phyloP scores from a whole-genome alignment of 1,140 invertebrate species.

The Helicoverpa zea region DNA sequence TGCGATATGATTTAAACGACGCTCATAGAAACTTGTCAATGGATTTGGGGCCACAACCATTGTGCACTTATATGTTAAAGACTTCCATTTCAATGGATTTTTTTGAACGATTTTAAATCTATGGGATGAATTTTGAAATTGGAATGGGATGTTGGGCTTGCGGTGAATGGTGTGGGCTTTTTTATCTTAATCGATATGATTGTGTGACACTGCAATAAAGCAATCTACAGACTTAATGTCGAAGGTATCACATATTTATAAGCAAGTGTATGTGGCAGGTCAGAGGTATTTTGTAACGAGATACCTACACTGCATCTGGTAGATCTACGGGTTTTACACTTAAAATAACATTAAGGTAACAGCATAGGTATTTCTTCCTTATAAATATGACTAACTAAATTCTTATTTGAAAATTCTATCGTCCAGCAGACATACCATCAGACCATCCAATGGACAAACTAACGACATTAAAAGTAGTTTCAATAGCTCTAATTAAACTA shows the following conservation, averaged over 20 bases:
- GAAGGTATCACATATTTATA: no score
- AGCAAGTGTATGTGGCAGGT: no score
- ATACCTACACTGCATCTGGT: no score
- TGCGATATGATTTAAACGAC: slow-evolving; percentile 49
- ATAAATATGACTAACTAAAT: no score
- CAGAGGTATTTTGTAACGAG: no score
- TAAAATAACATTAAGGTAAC: no score
- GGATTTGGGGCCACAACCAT: slow-evolving; percentile 43
- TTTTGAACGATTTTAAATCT: slow-evolving; percentile 42
- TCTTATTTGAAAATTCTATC: no score
- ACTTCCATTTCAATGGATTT: slow-evolving; percentile 23
- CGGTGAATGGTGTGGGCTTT: background rate
- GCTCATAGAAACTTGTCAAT: slow-evolving; percentile 45
- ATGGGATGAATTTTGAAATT: slow-evolving; percentile 37
- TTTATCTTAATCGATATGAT: background rate
- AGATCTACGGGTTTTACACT: no score
- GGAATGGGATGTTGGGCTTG: background rate
- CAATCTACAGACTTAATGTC: no score
- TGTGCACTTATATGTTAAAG: slow-evolving; percentile 23
- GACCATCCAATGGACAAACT: no score
- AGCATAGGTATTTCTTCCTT: no score
- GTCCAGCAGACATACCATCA: background rate
- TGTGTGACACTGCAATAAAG: background rate
- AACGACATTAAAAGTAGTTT: background rate
- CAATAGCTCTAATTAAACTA: background rate